Base-by-base conservation (phyloP, 1,140 invertebrate genomes). In the Caenorhabditis remanei region DNA sequence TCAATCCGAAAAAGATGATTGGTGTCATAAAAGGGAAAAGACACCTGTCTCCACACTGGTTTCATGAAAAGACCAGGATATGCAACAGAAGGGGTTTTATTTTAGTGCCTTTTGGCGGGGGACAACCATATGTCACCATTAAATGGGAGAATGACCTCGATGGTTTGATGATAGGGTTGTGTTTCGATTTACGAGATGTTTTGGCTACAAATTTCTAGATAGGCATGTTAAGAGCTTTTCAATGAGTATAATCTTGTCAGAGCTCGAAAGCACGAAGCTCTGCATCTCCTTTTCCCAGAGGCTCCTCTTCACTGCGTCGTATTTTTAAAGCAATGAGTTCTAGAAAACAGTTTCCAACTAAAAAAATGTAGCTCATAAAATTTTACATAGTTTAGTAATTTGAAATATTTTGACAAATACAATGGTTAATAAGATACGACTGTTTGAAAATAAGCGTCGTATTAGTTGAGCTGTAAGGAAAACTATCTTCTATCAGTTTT, bases 11-110 rank as follows among this genome's bases (percentile, higher is more conserved):
- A 6, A 21, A 61, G 40, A 67, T 40, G 63, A 40, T 67, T 67
- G 24, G 32, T 41, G 56, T 24, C 56, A 61, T 61, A 61, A 61
- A 61, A 61, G 19, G 21, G 56, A 61, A 61, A 61, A 58, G 56
- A 61, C 56, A 61, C 56, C 56, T 61, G 56, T 61, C 56, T 9
- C 50, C 16, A 53, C 50, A 53, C 50, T 11, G 50, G 11, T 16
- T 14, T 53, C 50, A 53, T 53, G 24, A 40, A 40, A 19, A 40
- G 61, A n/a, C 32, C 32, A 65, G 61, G 61, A 65, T 65, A 65
- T 65, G 61, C 61, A 65, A 65, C 61, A 65, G n/a, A n/a, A n/a
- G n/a, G n/a, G 32, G 9, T 0, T 65, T 41, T 40, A 19, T 58
- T 58, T 58, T 58, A 8, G 8, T 14, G 19, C 4, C 3, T 40